Evolutionary conservation across 2,113 vertebrate genomes (phyloP), one percentile per base, ranked within the genome.

Genomic region (Engraulis encrasicolus): DNA sequence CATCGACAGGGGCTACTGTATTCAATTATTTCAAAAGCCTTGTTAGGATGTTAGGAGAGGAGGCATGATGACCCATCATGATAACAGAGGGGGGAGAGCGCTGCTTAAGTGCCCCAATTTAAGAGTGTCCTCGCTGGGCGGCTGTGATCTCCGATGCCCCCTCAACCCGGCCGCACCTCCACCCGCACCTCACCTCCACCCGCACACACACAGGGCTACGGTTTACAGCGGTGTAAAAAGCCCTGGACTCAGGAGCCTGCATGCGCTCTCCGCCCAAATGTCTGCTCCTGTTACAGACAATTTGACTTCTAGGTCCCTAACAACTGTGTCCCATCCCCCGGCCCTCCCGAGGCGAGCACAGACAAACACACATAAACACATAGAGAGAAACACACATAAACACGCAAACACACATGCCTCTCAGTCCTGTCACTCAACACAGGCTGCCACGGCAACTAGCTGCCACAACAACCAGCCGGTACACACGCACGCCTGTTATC

Each of bases 11-110:
- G 85, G 71, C 81, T 78, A 83, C 79, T 78, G 74, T 88, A 89
- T 91, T 89, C 83, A 88, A 87, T 89, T 89, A 89, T 87, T 86
- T 88, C 88, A 87, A 90, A 88, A 87, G 86, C 81, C 82, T 84
- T 84, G 86, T 90, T 80, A 86, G 86, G 48, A 81, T 74, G 87
- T 83, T 85, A 85, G 84, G 85, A 84, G 82, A 79, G 50, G 18
- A 40, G 7, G 20, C 36, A 58, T 31, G 52, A n/a, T 85, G 82
- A 82, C 82, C 78, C 83, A 86, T 87, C 82, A 45, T 82, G 83
- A 83, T 84, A 14, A 82, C 74, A 84, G 54, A 40, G 19, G 50
- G 58, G 45, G 38, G 83, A n/a, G 81, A 36, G 80, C 86, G 50
- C 61, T 85, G 83, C 85, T 88, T 87, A 87, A 89, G 86, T 88